A percentile compares a stretch with the other conserved stretches of the same genome.
phyloP scores from a whole-genome alignment of 2,888 invertebrate species.

The Synergus gifuensis region DNA sequence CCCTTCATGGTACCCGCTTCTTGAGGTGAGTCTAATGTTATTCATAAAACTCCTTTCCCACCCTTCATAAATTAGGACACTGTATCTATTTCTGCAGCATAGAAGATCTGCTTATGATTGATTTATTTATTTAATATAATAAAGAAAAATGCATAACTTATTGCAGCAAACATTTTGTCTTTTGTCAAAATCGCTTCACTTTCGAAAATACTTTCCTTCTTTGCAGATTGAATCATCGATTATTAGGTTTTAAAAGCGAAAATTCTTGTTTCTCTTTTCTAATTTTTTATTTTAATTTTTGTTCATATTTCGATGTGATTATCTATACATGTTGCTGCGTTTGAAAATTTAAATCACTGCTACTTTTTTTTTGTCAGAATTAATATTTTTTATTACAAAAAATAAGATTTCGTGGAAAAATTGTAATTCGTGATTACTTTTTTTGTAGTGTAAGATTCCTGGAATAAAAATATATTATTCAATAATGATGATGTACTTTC shows the following conservation, averaged over 20 bases:
- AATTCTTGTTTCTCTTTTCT: not conserved
- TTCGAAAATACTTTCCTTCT: not conserved
- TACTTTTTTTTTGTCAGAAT: not conserved
- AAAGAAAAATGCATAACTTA: not conserved
- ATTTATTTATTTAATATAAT: not conserved
- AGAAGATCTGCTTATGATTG: not conserved
- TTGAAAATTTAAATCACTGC: not conserved
- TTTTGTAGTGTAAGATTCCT: not conserved
- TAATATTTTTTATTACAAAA: not conserved
- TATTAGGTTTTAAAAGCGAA: not conserved
- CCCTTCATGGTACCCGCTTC: conserved; percentile 18
- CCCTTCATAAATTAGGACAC: not conserved
- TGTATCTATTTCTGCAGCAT: conserved; percentile 25
- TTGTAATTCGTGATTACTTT: conserved; percentile 2
- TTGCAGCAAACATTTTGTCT: not conserved
- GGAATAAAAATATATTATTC: not conserved
- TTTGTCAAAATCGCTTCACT: not conserved
- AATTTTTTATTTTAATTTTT: not conserved
- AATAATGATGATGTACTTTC: not conserved
- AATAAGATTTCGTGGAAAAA: not conserved
- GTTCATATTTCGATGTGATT: not conserved
- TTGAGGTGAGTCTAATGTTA: conserved; percentile 10
- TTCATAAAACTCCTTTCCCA: conserved; percentile 29
- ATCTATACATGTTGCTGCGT: not conserved
- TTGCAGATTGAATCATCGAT: not conserved